phyloP scores from a whole-genome alignment of 2,888 invertebrate genomes.

The Gerris lacustris region DNA sequence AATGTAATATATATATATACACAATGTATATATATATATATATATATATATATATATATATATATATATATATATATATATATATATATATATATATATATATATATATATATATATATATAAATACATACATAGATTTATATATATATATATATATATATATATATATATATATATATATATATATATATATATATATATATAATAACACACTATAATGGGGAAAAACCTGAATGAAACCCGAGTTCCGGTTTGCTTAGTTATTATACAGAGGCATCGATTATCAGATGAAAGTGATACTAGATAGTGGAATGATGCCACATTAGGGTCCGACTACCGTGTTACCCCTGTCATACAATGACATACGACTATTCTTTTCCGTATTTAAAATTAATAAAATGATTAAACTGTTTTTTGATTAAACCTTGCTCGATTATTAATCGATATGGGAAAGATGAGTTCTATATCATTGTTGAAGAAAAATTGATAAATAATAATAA shows the following conservation, averaged over 20 bases:
- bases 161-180: not conserved
- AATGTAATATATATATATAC: not conserved
- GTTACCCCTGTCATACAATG: not conserved
- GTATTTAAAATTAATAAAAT: too few species aligned
- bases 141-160: not conserved
- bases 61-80: not conserved
- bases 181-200: not conserved
- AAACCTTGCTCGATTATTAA: too few species aligned
- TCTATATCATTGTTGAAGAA: too few species aligned
- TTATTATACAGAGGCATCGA: not conserved
- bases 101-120: not conserved
- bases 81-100: not conserved
- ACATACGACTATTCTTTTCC: too few species aligned
- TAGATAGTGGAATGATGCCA: not conserved
- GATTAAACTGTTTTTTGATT: too few species aligned
- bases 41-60: not conserved
- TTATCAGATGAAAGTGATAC: not conserved
- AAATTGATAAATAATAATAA: too few species aligned
- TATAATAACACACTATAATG: not conserved
- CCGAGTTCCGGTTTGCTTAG: not conserved
- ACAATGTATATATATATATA: not conserved
- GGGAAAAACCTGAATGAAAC: not conserved
- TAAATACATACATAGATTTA: too few species aligned
- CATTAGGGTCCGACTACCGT: not conserved
- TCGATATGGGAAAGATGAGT: too few species aligned